Conservation (phyloP, 2,113 vertebrate species). For the Aphelocoma coerulescens region DNA sequence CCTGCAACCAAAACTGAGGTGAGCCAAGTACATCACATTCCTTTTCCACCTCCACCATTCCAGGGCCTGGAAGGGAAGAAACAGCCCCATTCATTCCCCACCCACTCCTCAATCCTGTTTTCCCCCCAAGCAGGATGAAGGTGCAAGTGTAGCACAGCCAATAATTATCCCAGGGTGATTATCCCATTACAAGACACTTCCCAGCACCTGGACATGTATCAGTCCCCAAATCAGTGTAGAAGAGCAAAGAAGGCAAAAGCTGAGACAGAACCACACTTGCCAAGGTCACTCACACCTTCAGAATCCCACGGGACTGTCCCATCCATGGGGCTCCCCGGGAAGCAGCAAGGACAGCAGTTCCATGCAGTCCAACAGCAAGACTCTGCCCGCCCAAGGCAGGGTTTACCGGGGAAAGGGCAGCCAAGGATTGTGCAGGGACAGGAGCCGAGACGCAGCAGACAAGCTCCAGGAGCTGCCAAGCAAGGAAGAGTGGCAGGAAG, state of each 20-base stretch:
- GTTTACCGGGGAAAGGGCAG: neutral
- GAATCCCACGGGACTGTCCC: neutral
- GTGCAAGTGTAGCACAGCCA: neutral
- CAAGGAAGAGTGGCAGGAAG: neutral
- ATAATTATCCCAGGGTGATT: rapidly evolving
- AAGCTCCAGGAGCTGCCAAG: neutral
- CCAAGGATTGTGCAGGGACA: rapidly evolving
- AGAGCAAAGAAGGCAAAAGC: neutral
- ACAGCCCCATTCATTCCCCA: neutral
- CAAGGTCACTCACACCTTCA: neutral
- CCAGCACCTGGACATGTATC: neutral
- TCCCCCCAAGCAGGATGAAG: neutral
- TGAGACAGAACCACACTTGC: neutral
- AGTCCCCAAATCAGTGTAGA: rapidly evolving
- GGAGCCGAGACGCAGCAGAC: neutral
- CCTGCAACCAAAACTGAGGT: neutral
- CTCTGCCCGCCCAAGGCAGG: neutral
- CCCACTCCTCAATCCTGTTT: neutral
- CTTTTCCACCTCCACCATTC: neutral
- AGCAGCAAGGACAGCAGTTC: neutral
- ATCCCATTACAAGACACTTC: neutral
- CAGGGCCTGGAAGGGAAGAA: neutral
- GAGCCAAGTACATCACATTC: neutral
- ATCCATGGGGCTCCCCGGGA: neutral
- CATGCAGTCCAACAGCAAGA: rapidly evolving